Evolutionary conservation across 2,797 vertebrate species (phyloP).

Genomic region (Coilia nasus): DNA sequence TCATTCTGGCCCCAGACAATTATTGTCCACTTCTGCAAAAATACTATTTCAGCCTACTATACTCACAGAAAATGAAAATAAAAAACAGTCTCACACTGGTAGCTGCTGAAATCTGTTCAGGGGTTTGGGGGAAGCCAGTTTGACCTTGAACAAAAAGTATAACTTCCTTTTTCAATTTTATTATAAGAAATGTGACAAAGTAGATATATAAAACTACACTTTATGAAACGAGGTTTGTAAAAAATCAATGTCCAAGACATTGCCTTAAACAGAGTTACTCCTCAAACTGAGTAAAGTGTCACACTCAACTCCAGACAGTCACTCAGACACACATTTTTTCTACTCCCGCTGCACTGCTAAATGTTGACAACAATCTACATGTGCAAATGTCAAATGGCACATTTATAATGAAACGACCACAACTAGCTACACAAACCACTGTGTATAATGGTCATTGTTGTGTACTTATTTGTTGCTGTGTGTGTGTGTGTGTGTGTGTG

Average conservation of each 20-base stretch:
- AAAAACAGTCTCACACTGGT: neutral
- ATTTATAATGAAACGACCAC: neutral
- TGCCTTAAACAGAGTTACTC: neutral
- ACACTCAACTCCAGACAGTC: neutral
- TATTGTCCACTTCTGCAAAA: neutral
- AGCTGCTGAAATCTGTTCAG: slow-evolving; percentile 19
- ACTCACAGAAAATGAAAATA: neutral
- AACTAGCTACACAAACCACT: neutral
- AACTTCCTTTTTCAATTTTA: neutral
- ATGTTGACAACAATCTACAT: neutral
- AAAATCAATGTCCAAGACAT: neutral
- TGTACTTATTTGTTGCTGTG: slow-evolving; percentile 13
- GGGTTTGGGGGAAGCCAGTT: neutral
- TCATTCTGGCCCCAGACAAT: neutral
- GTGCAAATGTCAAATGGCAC: neutral
- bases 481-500: slow-evolving; percentile 24
- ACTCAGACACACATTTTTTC: neutral
- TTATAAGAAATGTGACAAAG: neutral
- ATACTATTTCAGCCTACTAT: neutral
- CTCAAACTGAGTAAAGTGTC: neutral
- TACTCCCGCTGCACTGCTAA: neutral
- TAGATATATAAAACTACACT: neutral
- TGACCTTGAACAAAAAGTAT: slow-evolving; percentile 7
- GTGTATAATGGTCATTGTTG: slow-evolving; percentile 32
- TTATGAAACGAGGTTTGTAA: neutral